Conservation (phyloP, 2,797 vertebrate species). For the Karalla daura region DNA sequence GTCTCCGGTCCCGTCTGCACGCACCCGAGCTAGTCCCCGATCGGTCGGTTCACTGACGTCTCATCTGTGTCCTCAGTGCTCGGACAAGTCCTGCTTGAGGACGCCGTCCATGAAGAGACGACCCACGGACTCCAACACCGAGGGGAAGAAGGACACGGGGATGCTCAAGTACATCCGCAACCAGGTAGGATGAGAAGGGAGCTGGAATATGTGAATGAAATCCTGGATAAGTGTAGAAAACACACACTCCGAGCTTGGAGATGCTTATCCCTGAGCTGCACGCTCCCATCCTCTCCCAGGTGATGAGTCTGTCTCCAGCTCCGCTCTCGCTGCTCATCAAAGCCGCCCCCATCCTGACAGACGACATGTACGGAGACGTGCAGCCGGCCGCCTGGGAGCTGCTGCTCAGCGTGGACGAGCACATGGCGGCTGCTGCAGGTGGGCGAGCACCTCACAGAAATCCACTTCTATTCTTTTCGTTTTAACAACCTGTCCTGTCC, state of each 20-base stretch:
- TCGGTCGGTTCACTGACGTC: not conserved
- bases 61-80: slow-evolving; percentile 86
- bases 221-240: not conserved
- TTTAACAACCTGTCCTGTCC: too few relatives aligned
- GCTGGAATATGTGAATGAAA: not conserved
- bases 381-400: slow-evolving; percentile 98
- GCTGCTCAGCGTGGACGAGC: slow-evolving; percentile 95
- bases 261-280: too few relatives aligned
- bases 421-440: slow-evolving; percentile 99
- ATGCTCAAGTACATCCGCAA: slow-evolving; percentile 99
- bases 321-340: slow-evolving; percentile 97
- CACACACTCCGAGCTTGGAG: too few relatives aligned
- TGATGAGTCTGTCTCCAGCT: slow-evolving; percentile 97
- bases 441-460: too few relatives aligned
- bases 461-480: too few relatives aligned
- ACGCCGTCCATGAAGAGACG: slow-evolving; percentile 97
- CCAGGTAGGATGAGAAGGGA: slow-evolving; percentile 89
- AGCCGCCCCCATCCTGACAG: slow-evolving; percentile 94
- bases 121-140: slow-evolving; percentile 89
- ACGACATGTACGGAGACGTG: slow-evolving; percentile 98
- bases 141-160: slow-evolving; percentile 97
- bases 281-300: too few relatives aligned
- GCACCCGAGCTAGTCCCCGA: too few relatives aligned
- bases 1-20: too few relatives aligned
- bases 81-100: slow-evolving; percentile 96